Evolutionary conservation across 1,140 invertebrate genomes (phyloP).

Genomic region (Bactericera cockerelli): DNA sequence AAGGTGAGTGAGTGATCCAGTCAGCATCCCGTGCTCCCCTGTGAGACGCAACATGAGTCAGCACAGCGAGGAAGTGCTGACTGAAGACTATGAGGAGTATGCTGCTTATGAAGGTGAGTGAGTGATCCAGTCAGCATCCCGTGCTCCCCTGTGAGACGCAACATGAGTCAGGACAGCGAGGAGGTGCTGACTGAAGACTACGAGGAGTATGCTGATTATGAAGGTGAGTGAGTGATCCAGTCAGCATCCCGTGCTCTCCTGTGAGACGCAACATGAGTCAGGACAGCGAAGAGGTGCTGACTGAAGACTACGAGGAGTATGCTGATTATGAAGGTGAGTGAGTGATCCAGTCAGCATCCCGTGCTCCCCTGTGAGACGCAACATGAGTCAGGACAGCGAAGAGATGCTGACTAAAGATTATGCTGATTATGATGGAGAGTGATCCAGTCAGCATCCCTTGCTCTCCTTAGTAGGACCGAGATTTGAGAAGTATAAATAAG

Average conservation of each 20-base stretch:
- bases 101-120: constrained; percentile 11
- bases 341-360: constrained; percentile 45
- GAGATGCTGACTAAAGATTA: constrained; percentile 31
- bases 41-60: constrained; percentile 37
- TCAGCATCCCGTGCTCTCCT: constrained; percentile 44
- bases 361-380: constrained; percentile 39
- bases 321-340: constrained; percentile 11
- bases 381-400: constrained; percentile 35
- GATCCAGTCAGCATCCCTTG: constrained; percentile 48
- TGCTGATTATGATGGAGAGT: constrained; percentile 9
- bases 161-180: constrained; percentile 37
- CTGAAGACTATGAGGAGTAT: constrained; percentile 27
- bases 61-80: constrained; percentile 37
- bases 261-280: constrained; percentile 37
- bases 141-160: constrained; percentile 39
- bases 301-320: constrained; percentile 26
- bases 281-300: constrained; percentile 37
- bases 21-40: constrained; percentile 44
- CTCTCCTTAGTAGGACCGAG: no score
- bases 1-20: constrained; percentile 31
- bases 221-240: constrained; percentile 31
- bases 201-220: constrained; percentile 8
- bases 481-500: no score
- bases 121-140: constrained; percentile 45
- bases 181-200: constrained; percentile 33